Percentiles rank a stretch among this genome's conserved stretches.
Evolutionary conservation across 2,888 invertebrate species (phyloP).

Genomic region (Watsonalla binaria): DNA sequence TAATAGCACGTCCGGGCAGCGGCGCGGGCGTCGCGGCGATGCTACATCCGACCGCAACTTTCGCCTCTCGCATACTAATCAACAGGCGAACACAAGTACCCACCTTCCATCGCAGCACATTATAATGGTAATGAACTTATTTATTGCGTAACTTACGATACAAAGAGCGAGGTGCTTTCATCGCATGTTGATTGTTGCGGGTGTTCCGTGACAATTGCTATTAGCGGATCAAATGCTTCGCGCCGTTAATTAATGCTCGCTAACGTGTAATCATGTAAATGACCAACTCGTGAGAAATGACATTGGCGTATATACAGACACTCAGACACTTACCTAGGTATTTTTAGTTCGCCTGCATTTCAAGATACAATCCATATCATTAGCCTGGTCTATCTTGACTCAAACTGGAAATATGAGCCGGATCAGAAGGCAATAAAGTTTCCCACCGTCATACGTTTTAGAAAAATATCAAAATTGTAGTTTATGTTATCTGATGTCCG

Average conservation of each 20-base stretch:
- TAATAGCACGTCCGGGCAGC: slow-evolving; percentile 3
- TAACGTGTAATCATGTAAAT: slow-evolving; percentile 25
- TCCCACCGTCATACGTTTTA: too few species aligned
- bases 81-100: slow-evolving; percentile 14
- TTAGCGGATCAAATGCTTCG: neutral
- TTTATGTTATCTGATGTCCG: slow-evolving; percentile 20
- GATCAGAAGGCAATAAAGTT: too few species aligned
- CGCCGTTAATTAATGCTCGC: slow-evolving; percentile 5
- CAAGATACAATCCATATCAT: too few species aligned
- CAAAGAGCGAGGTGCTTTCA: neutral
- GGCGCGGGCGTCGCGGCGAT: slow-evolving; percentile 8
- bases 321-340: too few species aligned
- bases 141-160: slow-evolving; percentile 3
- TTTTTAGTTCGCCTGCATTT: too few species aligned
- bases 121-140: slow-evolving; percentile 3
- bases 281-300: slow-evolving; percentile 34
- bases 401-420: too few species aligned
- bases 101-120: slow-evolving; percentile 1
- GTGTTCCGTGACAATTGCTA: neutral
- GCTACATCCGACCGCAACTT: slow-evolving; percentile 28
- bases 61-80: slow-evolving; percentile 25
- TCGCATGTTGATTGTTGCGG: neutral
- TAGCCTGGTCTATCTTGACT: too few species aligned
- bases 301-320: slow-evolving; percentile 20
- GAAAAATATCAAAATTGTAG: neutral